Conservation (phyloP, 2,888 invertebrate genomes). For the Pandemis cinnamomeana region DNA sequence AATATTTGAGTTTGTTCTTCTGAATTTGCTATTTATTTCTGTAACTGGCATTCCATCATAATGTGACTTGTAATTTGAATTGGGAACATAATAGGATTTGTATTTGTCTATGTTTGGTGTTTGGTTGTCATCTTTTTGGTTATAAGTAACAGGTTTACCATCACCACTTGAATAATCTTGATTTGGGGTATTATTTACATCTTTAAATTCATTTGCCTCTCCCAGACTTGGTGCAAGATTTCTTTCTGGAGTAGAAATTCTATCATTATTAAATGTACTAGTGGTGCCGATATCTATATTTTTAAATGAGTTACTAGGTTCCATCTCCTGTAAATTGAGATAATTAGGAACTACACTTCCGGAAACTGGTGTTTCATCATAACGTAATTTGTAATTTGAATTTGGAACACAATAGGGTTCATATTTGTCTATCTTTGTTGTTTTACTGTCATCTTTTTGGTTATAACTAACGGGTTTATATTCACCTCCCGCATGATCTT, state of each 20-base stretch:
- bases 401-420: not conserved
- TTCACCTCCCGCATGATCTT: not conserved
- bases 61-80: not conserved
- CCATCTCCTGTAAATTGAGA: not conserved
- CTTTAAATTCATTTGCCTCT: not conserved
- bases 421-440: not conserved
- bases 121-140: not conserved
- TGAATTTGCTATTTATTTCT: not conserved
- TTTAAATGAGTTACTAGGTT: not conserved
- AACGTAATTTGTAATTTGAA: not conserved
- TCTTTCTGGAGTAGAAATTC: not conserved
- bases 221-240: not conserved
- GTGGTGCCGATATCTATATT: not conserved
- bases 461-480: not conserved
- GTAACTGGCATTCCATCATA: not conserved
- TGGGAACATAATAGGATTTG: not conserved
- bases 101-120: not conserved
- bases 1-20: not conserved
- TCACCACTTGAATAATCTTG: not conserved
- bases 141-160: not conserved
- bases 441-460: not conserved
- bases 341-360: not conserved
- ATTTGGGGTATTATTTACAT: not conserved
- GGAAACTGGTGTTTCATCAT: not conserved
- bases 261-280: not conserved